Evolutionary conservation across 2,797 vertebrate genomes (phyloP), one percentile per base, ranked within the genome.

Genomic region (Enteromius unitaeniatus): DNA sequence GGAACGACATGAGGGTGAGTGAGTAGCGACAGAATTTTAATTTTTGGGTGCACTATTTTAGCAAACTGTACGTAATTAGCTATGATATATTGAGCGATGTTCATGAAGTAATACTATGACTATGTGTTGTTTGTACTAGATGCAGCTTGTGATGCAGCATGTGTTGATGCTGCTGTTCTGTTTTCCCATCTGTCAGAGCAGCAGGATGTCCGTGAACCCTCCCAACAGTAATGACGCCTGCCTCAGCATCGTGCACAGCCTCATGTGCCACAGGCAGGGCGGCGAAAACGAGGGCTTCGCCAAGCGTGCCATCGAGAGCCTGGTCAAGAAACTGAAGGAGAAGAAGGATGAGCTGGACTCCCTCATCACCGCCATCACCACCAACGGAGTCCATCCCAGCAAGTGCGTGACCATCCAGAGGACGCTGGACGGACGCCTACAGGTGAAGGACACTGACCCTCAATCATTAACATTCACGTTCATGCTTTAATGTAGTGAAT

Each of bases 281-380:
- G 95, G 95, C 1, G 95, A 96, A 88, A 96, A 95, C 21, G 96
- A 96, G 87, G 93, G 93, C 89, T 96, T 95, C 0, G 94, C 96
- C 88, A 95, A 95, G 84, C 91, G 96, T 0, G 96, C 96, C 88
- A 96, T 96, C n/a, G 95, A 96, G 92, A 96, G 96, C 89, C 90
- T 96, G 49, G 94, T 96, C 9, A 96, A 95, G 92, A 96, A 96
- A 89, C 94, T 96, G 45, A 96, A 96, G 92, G 96, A 96, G 91
- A 96, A 95, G 87, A 96, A 95, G 86, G 96, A 96, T 2, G 96
- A 96, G 91, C 90, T 96, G 86, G 96, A 96, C 91, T 94, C 95
- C 0, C 95, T 96, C 40, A 94, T 96, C 88, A 95, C 95, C 0
- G 96, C 96, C 84, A 92, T 96, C 92, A 96, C 96, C 90, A 96